Conservation (phyloP, 2,797 vertebrate species). For the Molossus alvarezi region DNA sequence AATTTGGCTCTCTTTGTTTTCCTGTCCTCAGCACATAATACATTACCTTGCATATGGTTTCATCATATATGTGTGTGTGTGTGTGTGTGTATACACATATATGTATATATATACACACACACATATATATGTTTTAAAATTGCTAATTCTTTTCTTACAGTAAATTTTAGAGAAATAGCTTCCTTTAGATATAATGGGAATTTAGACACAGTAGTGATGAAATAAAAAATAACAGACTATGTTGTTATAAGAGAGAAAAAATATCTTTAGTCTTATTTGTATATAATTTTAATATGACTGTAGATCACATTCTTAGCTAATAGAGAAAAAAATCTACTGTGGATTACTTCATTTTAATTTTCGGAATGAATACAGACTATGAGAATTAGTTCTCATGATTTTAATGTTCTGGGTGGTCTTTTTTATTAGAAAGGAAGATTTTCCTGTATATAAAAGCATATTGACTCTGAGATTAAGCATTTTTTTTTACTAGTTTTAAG, state of each 20-base stretch:
- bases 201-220: neutral
- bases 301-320: neutral
- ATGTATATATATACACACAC: too few relatives aligned
- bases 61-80: neutral
- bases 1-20: neutral
- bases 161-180: neutral
- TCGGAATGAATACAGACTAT: neutral
- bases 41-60: neutral
- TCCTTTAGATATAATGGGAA: neutral
- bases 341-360: neutral
- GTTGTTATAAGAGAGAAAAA: neutral
- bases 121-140: conserved; percentile 9
- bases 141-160: neutral
- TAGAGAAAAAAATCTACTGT: neutral
- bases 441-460: neutral
- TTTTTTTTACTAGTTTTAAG: neutral
- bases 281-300: neutral
- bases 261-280: neutral
- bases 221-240: neutral
- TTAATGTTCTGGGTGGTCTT: neutral
- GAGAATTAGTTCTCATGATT: neutral
- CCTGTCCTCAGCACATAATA: neutral
- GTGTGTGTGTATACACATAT: too few relatives aligned
- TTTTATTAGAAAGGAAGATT: neutral
- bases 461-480: neutral